Evolutionary conservation across 2,113 vertebrate species (phyloP).

Genomic region (Cavia aperea): DNA sequence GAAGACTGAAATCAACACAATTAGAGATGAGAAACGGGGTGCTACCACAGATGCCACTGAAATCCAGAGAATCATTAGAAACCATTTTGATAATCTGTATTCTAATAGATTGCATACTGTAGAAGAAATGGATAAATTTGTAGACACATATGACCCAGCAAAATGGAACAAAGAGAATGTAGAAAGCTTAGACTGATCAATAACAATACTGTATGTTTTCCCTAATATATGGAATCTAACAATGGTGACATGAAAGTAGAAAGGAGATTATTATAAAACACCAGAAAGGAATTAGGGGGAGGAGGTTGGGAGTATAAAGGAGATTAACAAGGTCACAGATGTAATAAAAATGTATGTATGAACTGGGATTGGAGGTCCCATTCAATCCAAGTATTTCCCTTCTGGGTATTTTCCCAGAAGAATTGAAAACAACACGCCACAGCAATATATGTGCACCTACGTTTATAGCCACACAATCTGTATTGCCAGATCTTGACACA

Average conservation of each 20-base stretch:
- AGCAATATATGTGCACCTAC: too few relatives aligned
- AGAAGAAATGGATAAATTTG: neutral
- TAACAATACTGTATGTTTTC: neutral
- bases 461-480: too few relatives aligned
- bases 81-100: neutral
- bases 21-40: neutral
- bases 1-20: neutral
- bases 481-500: too few relatives aligned
- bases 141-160: neutral
- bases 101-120: neutral
- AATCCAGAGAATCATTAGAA: neutral
- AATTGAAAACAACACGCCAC: too few relatives aligned
- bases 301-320: neutral
- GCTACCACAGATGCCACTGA: neutral
- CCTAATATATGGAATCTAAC: neutral
- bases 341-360: neutral
- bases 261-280: neutral
- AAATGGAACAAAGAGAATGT: neutral
- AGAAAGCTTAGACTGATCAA: neutral
- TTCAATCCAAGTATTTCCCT: too few relatives aligned
- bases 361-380: too few relatives aligned
- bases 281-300: neutral
- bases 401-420: too few relatives aligned
- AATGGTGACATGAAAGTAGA: neutral
- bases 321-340: neutral